Percentiles rank a stretch among this genome's conserved stretches.
phyloP scores from a whole-genome alignment of 2,797 vertebrate genomes.

The Poeciliopsis turneri region DNA sequence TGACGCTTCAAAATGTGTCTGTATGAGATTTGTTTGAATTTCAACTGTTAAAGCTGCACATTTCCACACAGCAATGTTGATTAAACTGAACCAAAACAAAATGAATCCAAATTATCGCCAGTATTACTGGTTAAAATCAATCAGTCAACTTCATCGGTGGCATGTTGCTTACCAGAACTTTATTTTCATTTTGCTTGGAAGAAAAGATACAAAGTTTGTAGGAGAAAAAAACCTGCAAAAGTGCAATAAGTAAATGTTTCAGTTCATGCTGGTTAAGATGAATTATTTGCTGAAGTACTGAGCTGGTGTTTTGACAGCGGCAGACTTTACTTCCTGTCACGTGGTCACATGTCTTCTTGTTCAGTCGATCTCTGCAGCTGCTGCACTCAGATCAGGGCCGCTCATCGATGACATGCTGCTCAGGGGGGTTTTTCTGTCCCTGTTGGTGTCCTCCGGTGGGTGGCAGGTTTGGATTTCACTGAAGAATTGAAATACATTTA shows the following conservation, averaged over 20 bases:
- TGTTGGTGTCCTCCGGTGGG: slow-evolving; percentile 41
- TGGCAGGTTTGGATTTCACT: background rate
- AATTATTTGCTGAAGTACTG: background rate
- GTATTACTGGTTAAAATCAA: background rate
- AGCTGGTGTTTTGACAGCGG: background rate
- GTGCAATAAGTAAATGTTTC: background rate
- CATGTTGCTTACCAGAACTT: background rate
- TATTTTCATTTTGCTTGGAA: background rate
- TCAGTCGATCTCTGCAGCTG: background rate
- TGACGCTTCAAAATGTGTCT: background rate
- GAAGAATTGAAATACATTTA: background rate
- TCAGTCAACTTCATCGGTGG: background rate
- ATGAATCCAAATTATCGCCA: background rate
- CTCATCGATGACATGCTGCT: slow-evolving; percentile 29
- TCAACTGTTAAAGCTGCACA: background rate
- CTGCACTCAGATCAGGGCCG: background rate
- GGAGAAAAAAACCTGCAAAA: background rate
- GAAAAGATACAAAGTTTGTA: background rate
- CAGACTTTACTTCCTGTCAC: background rate
- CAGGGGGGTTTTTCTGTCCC: slow-evolving; percentile 5
- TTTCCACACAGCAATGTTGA: background rate
- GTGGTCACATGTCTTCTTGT: slow-evolving; percentile 12
- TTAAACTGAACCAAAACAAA: background rate
- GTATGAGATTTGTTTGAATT: background rate
- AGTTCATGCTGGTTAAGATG: background rate